Base-by-base conservation (phyloP, 1,140 invertebrate species). In the Cepaea nemoralis region DNA sequence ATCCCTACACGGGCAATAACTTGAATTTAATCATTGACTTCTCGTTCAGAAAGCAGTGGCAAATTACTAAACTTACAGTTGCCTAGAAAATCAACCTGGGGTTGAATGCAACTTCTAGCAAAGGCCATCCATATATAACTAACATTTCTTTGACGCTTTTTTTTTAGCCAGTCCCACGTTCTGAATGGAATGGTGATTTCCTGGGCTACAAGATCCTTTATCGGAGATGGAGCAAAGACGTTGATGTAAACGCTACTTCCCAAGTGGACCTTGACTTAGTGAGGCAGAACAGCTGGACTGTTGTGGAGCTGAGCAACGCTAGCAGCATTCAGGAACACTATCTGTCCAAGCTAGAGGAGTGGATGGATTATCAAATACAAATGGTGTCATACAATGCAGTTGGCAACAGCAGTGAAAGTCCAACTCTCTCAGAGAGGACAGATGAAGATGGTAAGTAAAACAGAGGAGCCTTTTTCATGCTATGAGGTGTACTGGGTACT, bases 111-210 rank as follows among this genome's bases (percentile, higher is more conserved):
- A n/a, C n/a, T n/a, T n/a, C n/a, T n/a, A n/a, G n/a, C n/a, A n/a
- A n/a, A n/a, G n/a, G n/a, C n/a, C n/a, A n/a, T n/a, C n/a, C n/a
- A n/a, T n/a, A n/a, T n/a, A n/a, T n/a, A n/a, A n/a, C n/a, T n/a
- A n/a, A n/a, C n/a, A n/a, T n/a, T n/a, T n/a, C n/a, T n/a, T n/a
- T n/a, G n/a, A n/a, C n/a, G n/a, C n/a, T n/a, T n/a, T n/a, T n/a
- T n/a, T n/a, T 12, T 24, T 88, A 96, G 94, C 97, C 97, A 3
- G 91, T 99, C 67, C 96, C 97, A 89, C 96, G 97, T 92, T 94
- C 95, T 33, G 97, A 98, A 91, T 99, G 97, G 97, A 98, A 97
- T 89, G 97, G 97, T 50, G 97, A 97, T 90, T 96, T 97, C 0
- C 93, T 95, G 83, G 97, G 97, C 8, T 99, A 99, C 89, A 98